phyloP scores from a whole-genome alignment of 2,113 vertebrate genomes.

The Brachionichthys hirsutus region DNA sequence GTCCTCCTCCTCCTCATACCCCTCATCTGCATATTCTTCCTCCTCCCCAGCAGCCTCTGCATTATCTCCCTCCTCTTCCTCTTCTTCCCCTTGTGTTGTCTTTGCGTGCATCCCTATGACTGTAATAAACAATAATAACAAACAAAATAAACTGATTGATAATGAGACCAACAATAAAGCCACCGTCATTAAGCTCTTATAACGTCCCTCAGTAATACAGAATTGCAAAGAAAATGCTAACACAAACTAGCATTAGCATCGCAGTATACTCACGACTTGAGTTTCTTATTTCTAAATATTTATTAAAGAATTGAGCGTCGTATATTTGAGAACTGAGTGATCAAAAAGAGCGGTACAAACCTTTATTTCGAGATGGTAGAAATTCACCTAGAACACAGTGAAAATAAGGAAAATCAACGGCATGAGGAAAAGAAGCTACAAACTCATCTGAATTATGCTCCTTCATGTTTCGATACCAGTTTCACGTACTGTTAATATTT shows the following conservation, averaged over 20 bases:
- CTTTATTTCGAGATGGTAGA: conserved; percentile 76
- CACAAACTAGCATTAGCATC: too few species aligned
- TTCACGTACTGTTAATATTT: too few species aligned
- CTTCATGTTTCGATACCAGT: too few species aligned
- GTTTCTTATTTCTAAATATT: too few species aligned
- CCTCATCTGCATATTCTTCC: conserved; percentile 18
- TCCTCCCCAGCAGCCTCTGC: conserved; percentile 10
- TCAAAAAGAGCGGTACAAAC: conserved; percentile 45
- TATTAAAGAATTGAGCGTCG: too few species aligned
- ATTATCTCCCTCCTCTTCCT: neutral
- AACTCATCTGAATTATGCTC: too few species aligned
- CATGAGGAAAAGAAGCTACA: neutral
- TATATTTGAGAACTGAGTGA: neutral
- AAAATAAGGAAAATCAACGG: neutral
- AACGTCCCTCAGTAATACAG: too few species aligned
- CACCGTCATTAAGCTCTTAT: too few species aligned
- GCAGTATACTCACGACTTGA: too few species aligned
- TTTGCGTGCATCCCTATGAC: conserved; percentile 67
- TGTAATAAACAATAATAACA: conserved; percentile 43
- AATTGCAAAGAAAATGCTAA: too few species aligned
- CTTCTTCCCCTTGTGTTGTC: conserved; percentile 36
- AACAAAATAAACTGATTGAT: too few species aligned
- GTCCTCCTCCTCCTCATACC: conserved; percentile 7
- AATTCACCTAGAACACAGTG: conserved; percentile 70
- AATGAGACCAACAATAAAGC: too few species aligned